These are phyloP conservation scores for Cryptocheilus praepositus DNA, from an alignment of 2,888 invertebrate species.

Conservation along the genomic window DNA sequence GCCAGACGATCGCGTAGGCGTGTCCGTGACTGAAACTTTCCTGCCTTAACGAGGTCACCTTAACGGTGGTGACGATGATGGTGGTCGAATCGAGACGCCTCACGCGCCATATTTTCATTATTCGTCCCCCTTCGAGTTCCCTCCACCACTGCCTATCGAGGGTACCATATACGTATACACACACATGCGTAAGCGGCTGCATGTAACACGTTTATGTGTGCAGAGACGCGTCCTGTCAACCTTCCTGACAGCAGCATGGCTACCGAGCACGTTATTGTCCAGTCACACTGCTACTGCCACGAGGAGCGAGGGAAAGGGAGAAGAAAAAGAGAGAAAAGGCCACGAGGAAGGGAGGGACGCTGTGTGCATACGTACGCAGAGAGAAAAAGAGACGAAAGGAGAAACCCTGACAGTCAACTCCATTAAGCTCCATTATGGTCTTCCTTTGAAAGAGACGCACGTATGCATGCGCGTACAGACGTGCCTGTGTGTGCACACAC, in stretches of 20 bases:
- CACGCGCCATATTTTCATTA: slow-evolving; percentile 36
- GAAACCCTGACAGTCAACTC: slow-evolving; percentile 50
- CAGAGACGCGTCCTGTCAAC: slow-evolving; percentile 31
- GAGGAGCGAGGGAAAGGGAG: slow-evolving; percentile 35
- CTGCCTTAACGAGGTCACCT: slow-evolving; percentile 28
- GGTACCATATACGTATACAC: slow-evolving; percentile 16
- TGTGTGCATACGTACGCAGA: not conserved
- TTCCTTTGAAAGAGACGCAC: slow-evolving; percentile 20
- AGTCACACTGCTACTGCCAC: slow-evolving; percentile 43
- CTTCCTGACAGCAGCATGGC: slow-evolving; percentile 63
- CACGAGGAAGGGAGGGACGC: not conserved
- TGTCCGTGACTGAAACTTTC: slow-evolving; percentile 18
- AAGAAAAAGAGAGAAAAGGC: not conserved
- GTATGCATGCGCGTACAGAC: not conserved
- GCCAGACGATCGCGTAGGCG: not conserved
- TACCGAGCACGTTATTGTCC: slow-evolving; percentile 62
- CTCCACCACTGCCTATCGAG: slow-evolving; percentile 13
- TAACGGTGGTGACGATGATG: slow-evolving; percentile 5
- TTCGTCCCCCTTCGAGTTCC: slow-evolving; percentile 1
- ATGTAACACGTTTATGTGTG: slow-evolving; percentile 11
- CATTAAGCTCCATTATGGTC: slow-evolving; percentile 54
- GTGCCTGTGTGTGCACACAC: not conserved
- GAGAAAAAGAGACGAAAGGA: not conserved
- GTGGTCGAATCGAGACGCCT: not conserved
- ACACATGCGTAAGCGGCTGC: slow-evolving; percentile 22